Evolutionary conservation across 2,888 invertebrate genomes (phyloP).

Genomic region (Lasioglossum morio): DNA sequence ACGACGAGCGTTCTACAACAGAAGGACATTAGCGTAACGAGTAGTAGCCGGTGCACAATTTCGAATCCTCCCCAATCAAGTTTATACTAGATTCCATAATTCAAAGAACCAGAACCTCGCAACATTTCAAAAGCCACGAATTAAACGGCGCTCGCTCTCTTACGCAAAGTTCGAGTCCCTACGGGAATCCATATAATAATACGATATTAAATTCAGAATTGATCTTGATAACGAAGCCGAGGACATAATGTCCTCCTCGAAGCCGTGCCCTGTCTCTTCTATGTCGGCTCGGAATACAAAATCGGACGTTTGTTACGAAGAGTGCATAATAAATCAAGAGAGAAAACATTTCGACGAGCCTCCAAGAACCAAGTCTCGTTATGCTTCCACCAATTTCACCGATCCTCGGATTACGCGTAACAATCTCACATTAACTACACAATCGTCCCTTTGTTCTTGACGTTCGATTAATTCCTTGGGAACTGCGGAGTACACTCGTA

Average conservation of each 20-base stretch:
- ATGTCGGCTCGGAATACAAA: constrained; percentile 1
- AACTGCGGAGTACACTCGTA: neutral
- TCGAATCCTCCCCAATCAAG: neutral
- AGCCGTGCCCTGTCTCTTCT: neutral
- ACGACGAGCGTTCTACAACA: neutral
- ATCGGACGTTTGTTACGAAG: constrained; percentile 16
- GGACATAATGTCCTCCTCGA: constrained; percentile 10
- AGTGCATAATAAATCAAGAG: constrained; percentile 17
- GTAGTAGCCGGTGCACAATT: neutral
- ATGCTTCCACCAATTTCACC: neutral
- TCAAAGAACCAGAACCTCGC: neutral
- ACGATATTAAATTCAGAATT: constrained; percentile 14
- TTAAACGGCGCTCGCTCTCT: neutral
- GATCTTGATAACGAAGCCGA: neutral
- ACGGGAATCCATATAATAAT: neutral
- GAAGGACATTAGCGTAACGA: neutral
- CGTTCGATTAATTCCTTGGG: neutral
- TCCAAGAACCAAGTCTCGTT: constrained; percentile 5
- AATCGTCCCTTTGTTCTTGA: neutral
- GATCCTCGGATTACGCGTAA: constrained; percentile 1
- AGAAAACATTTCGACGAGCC: constrained; percentile 1
- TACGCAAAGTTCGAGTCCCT: neutral
- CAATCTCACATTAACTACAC: constrained; percentile 1
- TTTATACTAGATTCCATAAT: neutral
- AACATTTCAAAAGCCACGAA: neutral